Conservation (phyloP, 2,797 vertebrate genomes). For the Cygnus olor region DNA sequence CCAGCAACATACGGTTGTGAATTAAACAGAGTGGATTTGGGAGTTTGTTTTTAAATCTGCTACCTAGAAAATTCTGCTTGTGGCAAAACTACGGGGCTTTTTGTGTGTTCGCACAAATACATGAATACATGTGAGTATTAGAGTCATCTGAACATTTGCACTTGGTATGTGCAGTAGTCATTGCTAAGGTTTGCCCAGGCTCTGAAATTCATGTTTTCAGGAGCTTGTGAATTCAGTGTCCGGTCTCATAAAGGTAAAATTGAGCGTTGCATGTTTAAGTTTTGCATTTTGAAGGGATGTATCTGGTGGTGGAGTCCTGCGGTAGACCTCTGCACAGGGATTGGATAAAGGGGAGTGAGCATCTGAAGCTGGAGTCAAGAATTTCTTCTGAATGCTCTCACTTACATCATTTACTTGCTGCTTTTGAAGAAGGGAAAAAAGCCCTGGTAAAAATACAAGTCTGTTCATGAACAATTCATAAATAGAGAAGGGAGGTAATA, state of each 20-base stretch:
- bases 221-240: not conserved
- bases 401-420: not conserved
- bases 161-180: not conserved
- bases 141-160: not conserved
- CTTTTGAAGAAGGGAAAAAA: not conserved
- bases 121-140: not conserved
- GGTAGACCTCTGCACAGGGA: not conserved
- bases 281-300: not conserved
- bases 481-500: not conserved
- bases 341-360: not conserved
- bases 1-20: not conserved
- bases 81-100: not conserved
- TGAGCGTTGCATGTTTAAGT: not conserved
- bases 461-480: not conserved
- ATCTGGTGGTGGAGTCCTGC: not conserved
- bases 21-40: not conserved
- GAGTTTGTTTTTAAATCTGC: not conserved
- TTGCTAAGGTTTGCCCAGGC: not conserved
- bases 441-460: not conserved
- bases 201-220: not conserved
- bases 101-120: not conserved
- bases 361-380: not conserved
- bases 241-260: not conserved
- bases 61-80: not conserved
- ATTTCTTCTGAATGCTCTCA: constrained; percentile 31